Evolutionary conservation across 2,888 invertebrate species (phyloP), one percentile per base, ranked within the genome.

Genomic region (Lochmaea capreae): DNA sequence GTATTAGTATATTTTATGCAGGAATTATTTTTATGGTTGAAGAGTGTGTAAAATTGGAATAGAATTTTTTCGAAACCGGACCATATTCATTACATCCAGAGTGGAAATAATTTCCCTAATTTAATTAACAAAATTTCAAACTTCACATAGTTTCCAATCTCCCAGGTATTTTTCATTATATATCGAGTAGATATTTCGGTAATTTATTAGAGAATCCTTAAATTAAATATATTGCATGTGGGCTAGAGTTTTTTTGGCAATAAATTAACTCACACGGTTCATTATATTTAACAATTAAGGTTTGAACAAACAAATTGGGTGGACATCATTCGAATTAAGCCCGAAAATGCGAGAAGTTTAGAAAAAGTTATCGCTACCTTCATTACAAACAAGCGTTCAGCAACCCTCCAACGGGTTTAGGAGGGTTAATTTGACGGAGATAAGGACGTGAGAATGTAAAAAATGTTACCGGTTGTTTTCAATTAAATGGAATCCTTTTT

Each of bases 241-340:
- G 58, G 22, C 12, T 22, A 11, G 18, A 26, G 11, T 26, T 58
- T 14, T 58, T 58, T 58, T 26, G 26, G 16, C 52, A 42, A 69
- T 69, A 69, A 69, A 69, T 69, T 69, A 61, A 49, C 54, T 26
- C n/a, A 39, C 14, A 42, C 16, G 46, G 70, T 57, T 70, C 63
- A 70, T 63, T 63, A 69, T 70, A 70, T 70, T 70, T 63, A 63
- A 70, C 70, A 70, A 70, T 70, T 70, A 70, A 33, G 39, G 70
- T 63, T 70, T 11, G 42, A 52, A 9, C 42, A 54, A 62, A 54
- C 70, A 63, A 70, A 70, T 70, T 70, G 63, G 70, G 63, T 70
- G 70, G 63, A 70, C 63, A 70, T 39, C 62, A 63, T 49, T 63
- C 63, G 54, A 54, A 70, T 70, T 63, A 70, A 54, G 52, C 70